Evolutionary conservation across 2,888 invertebrate genomes (phyloP).

Genomic region (Nebria salina): DNA sequence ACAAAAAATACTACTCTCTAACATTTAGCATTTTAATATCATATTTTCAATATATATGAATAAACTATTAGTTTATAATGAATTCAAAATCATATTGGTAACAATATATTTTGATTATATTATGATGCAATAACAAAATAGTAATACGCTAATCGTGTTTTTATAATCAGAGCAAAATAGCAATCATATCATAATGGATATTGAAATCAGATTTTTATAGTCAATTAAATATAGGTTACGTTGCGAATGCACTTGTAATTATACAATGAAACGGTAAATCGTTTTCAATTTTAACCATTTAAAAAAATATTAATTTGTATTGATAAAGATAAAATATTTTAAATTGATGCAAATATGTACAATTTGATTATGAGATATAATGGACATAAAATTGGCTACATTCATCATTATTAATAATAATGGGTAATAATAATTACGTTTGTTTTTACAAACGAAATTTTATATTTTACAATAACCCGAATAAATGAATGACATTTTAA

Average conservation of each 20-base stretch:
- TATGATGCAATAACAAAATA: neutral
- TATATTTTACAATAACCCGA: too few species aligned
- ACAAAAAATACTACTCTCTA: neutral
- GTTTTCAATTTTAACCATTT: neutral
- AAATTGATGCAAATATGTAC: neutral
- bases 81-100: neutral
- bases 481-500: too few species aligned
- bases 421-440: too few species aligned
- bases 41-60: neutral
- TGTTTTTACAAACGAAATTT: too few species aligned
- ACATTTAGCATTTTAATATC: neutral
- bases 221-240: neutral
- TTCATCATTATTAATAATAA: too few species aligned
- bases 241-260: neutral
- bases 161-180: neutral
- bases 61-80: neutral
- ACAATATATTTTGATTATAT: neutral
- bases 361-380: too few species aligned
- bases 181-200: neutral
- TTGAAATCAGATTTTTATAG: conserved; percentile 1
- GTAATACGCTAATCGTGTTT: neutral
- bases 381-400: too few species aligned
- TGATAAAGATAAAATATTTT: neutral
- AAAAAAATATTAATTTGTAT: neutral
- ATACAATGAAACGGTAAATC: neutral